phyloP scores from a whole-genome alignment of 1,140 invertebrate genomes.

The Trichonephila clavipes region DNA sequence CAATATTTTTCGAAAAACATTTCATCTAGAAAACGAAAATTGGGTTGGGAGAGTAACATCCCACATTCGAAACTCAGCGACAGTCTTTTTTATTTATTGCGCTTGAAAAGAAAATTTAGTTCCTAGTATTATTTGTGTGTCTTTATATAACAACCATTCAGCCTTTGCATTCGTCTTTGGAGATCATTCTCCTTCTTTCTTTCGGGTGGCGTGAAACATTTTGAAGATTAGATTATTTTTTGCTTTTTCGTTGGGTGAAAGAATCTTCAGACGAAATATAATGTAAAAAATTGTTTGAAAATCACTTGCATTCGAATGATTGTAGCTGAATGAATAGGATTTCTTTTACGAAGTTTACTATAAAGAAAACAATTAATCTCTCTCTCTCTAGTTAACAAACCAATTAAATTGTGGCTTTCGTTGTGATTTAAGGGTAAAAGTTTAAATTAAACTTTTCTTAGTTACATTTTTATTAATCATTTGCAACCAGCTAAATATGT shows the following conservation, averaged over 20 bases:
- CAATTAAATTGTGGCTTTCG: too few relatives aligned
- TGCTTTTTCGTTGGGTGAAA: neutral
- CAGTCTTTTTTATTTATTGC: neutral
- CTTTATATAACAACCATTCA: conserved; percentile 1
- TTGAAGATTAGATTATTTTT: neutral
- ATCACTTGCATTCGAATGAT: too few relatives aligned
- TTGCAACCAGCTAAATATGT: too few relatives aligned
- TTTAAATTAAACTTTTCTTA: too few relatives aligned
- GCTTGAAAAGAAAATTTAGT: neutral
- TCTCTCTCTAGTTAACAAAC: too few relatives aligned
- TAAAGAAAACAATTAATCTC: too few relatives aligned
- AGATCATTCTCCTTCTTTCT: neutral
- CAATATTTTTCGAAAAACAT: conserved; percentile 59
- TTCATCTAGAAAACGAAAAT: conserved; percentile 25
- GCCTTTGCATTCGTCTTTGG: neutral
- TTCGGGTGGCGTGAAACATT: neutral
- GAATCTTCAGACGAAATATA: too few relatives aligned
- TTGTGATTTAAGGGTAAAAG: too few relatives aligned
- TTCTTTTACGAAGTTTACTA: too few relatives aligned
- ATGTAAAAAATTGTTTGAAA: too few relatives aligned
- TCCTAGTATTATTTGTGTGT: neutral
- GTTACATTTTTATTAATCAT: too few relatives aligned
- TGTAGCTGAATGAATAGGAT: too few relatives aligned
- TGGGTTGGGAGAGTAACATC: conserved; percentile 31
- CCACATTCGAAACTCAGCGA: conserved; percentile 36